Evolutionary conservation across 2,797 vertebrate species (phyloP), one percentile per base, ranked within the genome.

Genomic region (Cacajao melanocephalus): DNA sequence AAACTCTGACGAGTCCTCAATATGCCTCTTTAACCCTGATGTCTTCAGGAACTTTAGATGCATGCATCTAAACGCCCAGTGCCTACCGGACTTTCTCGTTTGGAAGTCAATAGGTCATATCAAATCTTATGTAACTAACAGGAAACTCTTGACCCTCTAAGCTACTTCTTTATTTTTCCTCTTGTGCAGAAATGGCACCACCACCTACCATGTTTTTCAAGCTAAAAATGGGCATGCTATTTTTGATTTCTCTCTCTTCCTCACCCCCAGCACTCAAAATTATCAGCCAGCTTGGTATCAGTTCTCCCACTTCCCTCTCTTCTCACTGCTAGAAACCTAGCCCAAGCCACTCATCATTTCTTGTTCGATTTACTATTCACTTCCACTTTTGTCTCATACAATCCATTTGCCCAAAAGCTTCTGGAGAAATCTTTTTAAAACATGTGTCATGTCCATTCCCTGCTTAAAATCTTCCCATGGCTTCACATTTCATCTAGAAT

Each of bases 401-500:
- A 95, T 44, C 28, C 22, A 52, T 57, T 81, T 89, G 24, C 55
- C 41, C 73, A 79, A 73, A 83, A 76, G 41, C 33, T 61, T 4
- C 15, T 58, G 33, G 67, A 89, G 30, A 95, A 89, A 78, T 84
- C 76, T 94, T 90, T 93, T 76, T 5, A 48, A 79, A 92, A 61
- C 5, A 46, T 28, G 14, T 5, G 46, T 84, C 39, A 2, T 81
- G 10, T 64, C 30, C 83, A 70, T 93, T 95, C 5, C 6, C 22
- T 96, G 50, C 12, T 72, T 95, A 81, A 94, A 86, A 67, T 50
- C 30, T 86, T 90, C 73, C 46, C 76, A 0, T 13, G 39, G 6
- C 67, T 93, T 96, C 61, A 41, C 24, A 41, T 87, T 91, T 94
- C 41, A 82, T 70, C 61, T 91, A 86, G 61, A 97, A 20, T 73